Evolutionary conservation across 2,797 vertebrate species (phyloP).

Genomic region (Setipinna tenuifilis): DNA sequence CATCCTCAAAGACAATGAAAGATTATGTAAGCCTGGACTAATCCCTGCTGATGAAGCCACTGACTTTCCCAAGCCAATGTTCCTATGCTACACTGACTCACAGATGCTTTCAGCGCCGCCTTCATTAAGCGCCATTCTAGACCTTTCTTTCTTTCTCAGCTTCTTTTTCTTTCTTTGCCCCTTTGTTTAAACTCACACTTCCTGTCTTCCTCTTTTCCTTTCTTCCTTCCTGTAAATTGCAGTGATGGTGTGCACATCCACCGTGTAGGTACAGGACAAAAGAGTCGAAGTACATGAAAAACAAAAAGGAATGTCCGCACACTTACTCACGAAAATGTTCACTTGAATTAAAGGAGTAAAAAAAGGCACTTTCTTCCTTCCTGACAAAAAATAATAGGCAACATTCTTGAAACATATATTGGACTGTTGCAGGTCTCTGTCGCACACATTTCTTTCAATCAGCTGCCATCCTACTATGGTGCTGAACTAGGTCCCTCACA

Average conservation of each 20-base stretch:
- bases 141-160: not conserved
- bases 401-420: too few species aligned
- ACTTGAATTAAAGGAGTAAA: too few species aligned
- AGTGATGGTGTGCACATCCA: too few species aligned
- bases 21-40: not conserved
- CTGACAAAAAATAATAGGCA: too few species aligned
- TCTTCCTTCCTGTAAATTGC: not conserved
- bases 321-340: too few species aligned
- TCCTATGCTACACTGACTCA: not conserved
- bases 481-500: not conserved
- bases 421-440: too few species aligned
- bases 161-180: not conserved
- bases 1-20: constrained; percentile 16
- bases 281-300: too few species aligned
- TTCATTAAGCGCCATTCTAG: not conserved
- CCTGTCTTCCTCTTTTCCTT: not conserved
- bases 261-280: too few species aligned
- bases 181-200: not conserved
- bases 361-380: too few species aligned
- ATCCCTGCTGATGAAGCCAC: constrained; percentile 5
- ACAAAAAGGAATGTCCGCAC: too few species aligned
- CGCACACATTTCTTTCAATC: too few species aligned
- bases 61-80: constrained; percentile 9
- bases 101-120: not conserved
- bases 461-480: too few species aligned